These are phyloP conservation scores for Anarhynchus alexandrinus DNA, from an alignment of 2,113 vertebrate genomes.

Conservation along the genomic window DNA sequence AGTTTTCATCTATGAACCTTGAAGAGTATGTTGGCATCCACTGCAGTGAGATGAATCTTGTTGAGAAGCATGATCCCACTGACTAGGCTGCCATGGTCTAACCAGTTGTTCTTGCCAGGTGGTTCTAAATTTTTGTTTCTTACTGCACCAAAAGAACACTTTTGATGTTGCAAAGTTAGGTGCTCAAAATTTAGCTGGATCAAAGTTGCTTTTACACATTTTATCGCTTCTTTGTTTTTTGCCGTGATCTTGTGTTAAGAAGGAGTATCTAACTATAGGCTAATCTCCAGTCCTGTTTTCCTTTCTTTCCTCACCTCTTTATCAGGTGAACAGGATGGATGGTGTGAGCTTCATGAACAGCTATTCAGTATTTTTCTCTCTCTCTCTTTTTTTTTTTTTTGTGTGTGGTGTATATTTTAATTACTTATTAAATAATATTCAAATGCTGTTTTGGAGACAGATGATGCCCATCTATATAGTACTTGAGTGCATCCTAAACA, in stretches of 20 bases:
- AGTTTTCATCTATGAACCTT: background rate
- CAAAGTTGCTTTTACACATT: background rate
- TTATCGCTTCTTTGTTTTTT: rapidly evolving
- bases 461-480: background rate
- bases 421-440: background rate
- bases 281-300: background rate
- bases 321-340: background rate
- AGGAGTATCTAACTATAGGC: background rate
- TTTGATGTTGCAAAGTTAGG: background rate
- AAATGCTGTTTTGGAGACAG: background rate
- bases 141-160: background rate
- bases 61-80: background rate
- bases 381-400: background rate
- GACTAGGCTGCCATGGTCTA: background rate
- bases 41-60: background rate
- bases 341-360: background rate
- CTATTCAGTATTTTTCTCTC: background rate
- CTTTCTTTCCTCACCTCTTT: background rate
- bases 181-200: background rate
- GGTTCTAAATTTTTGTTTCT: background rate
- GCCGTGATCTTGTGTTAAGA: background rate
- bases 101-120: background rate
- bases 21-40: background rate
- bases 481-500: background rate
- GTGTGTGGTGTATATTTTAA: background rate